phyloP scores from a whole-genome alignment of 2,888 invertebrate genomes.

The Molorchus minor region DNA sequence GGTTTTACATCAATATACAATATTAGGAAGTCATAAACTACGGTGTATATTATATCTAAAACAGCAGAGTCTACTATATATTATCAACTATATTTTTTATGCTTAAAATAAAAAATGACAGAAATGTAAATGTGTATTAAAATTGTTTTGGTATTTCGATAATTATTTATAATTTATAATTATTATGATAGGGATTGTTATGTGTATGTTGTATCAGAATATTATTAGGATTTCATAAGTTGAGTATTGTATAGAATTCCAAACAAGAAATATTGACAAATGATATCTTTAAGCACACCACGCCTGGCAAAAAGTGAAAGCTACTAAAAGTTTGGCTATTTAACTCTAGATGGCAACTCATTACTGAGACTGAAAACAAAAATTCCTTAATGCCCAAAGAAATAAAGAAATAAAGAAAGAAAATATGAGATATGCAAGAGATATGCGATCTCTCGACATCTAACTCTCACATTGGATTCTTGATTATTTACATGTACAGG shows the following conservation, averaged over 20 bases:
- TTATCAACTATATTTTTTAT: neutral
- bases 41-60: constrained; percentile 16
- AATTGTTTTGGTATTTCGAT: too few species aligned
- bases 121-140: too few species aligned
- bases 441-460: too few species aligned
- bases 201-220: constrained; percentile 20
- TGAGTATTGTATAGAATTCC: constrained; percentile 9
- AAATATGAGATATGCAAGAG: too few species aligned
- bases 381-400: too few species aligned
- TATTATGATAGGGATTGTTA: constrained; percentile 17
- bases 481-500: too few species aligned
- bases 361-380: too few species aligned
- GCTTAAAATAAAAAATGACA: neutral
- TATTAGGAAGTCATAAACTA: constrained; percentile 15
- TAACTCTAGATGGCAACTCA: neutral
- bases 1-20: constrained; percentile 22
- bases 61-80: too few species aligned
- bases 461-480: too few species aligned
- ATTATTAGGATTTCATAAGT: constrained; percentile 19
- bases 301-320: neutral
- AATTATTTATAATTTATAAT: constrained; percentile 15
- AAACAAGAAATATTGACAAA: neutral
- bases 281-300: too few species aligned
- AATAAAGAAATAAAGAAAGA: too few species aligned
- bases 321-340: neutral